phyloP scores from a whole-genome alignment of 1,140 invertebrate genomes.

The Hycleus cichorii region DNA sequence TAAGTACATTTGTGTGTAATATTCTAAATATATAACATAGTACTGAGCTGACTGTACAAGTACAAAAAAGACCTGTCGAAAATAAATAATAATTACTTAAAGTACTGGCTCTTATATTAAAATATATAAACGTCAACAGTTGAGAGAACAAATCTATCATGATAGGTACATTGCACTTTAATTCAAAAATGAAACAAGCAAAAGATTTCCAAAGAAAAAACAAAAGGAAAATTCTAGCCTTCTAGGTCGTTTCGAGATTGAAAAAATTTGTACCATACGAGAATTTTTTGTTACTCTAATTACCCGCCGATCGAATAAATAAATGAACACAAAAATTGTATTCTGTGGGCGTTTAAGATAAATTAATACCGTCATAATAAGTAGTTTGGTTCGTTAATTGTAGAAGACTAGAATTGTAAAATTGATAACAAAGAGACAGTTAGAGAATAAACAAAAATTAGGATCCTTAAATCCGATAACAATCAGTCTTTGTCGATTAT shows the following conservation, averaged over 20 bases:
- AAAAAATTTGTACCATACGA: constrained; percentile 19
- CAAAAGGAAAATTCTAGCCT: constrained; percentile 10
- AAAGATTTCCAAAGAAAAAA: not conserved
- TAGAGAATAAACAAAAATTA: not conserved
- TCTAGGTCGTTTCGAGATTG: constrained; percentile 3
- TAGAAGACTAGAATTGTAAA: constrained; percentile 11
- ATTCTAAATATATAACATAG: constrained; percentile 26
- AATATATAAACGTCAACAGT: constrained; percentile 43
- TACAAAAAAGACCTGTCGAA: constrained; percentile 29
- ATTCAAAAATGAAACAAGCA: constrained; percentile 11
- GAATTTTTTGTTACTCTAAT: too few relatives aligned
- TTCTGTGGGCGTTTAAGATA: too few relatives aligned
- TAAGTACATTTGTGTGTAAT: not conserved
- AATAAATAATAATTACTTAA: constrained; percentile 39
- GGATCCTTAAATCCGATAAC: too few relatives aligned
- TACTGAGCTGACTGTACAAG: constrained; percentile 20
- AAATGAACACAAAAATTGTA: too few relatives aligned
- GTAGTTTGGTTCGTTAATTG: too few relatives aligned
- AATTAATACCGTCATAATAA: too few relatives aligned
- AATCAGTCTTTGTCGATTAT: too few relatives aligned
- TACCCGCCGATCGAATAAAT: too few relatives aligned
- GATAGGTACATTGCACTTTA: constrained; percentile 37
- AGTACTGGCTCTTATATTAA: constrained; percentile 42
- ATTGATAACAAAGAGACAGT: constrained; percentile 3
- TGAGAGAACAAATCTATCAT: constrained; percentile 28